Evolutionary conservation across 2,113 vertebrate species (phyloP).

Genomic region (Pithys albifrons): DNA sequence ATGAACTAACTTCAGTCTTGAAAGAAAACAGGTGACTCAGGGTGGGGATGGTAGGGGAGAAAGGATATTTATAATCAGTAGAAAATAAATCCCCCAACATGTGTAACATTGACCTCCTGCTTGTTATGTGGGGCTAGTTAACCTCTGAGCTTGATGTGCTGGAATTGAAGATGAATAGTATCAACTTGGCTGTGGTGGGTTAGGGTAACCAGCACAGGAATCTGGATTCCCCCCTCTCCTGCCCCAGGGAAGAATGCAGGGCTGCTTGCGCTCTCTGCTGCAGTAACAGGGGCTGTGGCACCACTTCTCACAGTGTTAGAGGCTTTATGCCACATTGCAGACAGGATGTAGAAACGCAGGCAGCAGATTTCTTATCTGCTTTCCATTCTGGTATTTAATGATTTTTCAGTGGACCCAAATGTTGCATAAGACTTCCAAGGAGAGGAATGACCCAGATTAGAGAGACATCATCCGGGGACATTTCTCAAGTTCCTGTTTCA

Average conservation of each 20-base stretch:
- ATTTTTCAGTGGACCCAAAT: constrained; percentile 51
- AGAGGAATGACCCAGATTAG: constrained; percentile 40
- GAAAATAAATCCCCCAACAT: not conserved
- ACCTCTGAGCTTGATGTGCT: not conserved
- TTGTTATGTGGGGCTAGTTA: not conserved
- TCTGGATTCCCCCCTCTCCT: not conserved
- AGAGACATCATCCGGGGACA: constrained; percentile 5
- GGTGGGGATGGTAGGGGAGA: too few relatives aligned
- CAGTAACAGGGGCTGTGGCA: not conserved
- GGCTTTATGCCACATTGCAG: not conserved
- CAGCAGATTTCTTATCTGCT: not conserved
- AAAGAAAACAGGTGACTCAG: not conserved
- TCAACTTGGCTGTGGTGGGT: not conserved
- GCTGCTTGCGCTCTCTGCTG: not conserved
- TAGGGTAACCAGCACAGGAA: not conserved
- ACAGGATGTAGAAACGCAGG: not conserved
- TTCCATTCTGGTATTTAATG: not conserved
- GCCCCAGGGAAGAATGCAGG: not conserved
- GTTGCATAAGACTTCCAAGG: constrained; percentile 24
- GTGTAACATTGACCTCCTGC: not conserved
- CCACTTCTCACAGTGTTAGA: not conserved
- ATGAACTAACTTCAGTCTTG: not conserved
- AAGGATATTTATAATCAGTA: not conserved
- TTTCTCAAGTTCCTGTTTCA: constrained; percentile 60
- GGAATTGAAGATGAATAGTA: not conserved